These are phyloP conservation scores for Stenotaenia linearis DNA, from an alignment of 2,888 invertebrate species.

Conservation along the genomic window DNA sequence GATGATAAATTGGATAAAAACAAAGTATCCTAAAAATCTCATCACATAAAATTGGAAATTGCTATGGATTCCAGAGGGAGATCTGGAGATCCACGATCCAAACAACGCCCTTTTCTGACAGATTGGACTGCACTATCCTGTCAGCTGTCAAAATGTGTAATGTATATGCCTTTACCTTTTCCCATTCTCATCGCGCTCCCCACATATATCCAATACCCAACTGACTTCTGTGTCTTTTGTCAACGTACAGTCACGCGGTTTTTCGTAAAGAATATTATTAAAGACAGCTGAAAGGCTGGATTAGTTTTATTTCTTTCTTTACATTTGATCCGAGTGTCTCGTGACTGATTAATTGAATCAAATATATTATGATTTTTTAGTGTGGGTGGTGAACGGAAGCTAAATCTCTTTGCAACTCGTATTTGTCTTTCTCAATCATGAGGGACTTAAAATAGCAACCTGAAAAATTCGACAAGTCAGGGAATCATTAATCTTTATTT, in stretches of 20 bases:
- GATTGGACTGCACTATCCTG: constrained; percentile 23
- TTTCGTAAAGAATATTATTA: background rate
- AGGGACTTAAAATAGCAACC: too few species aligned
- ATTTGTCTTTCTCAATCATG: too few species aligned
- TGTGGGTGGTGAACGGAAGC: too few species aligned
- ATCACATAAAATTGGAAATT: constrained; percentile 20
- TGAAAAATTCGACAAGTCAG: too few species aligned
- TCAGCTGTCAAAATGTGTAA: constrained; percentile 26
- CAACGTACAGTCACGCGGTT: background rate
- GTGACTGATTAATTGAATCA: too few species aligned
- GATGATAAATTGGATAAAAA: constrained; percentile 17
- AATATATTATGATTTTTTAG: too few species aligned
- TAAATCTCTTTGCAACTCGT: too few species aligned
- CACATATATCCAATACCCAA: constrained; percentile 7
- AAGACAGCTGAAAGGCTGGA: background rate
- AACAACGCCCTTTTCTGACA: constrained; percentile 20
- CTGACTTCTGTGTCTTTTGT: constrained; percentile 17
- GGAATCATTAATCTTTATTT: too few species aligned
- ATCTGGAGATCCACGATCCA: constrained; percentile 19
- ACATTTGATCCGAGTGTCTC: too few species aligned
- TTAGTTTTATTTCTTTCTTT: too few species aligned
- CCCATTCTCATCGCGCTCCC: background rate
- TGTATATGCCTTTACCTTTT: constrained; percentile 14
- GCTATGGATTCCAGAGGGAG: constrained; percentile 16
- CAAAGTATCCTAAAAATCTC: constrained; percentile 14